Base-by-base conservation (phyloP, 2,113 vertebrate species). In the Daubentonia madagascariensis region DNA sequence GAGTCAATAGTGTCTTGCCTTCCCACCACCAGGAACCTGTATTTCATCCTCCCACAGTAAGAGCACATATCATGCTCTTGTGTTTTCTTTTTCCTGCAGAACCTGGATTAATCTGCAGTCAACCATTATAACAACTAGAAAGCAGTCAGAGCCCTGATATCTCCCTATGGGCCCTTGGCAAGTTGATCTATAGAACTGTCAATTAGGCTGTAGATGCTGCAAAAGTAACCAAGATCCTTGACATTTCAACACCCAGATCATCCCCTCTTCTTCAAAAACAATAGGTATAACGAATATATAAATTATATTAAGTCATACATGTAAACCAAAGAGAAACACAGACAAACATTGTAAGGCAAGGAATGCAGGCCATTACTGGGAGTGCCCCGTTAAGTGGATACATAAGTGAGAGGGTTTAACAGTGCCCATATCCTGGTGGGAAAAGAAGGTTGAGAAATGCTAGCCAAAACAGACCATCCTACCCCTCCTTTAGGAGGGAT, bases 61-160 rank as follows among this genome's bases (percentile, higher is more conserved):
- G 28, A 43, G 6, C 17, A 87, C 8, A 28, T 3, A 6, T 16
- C n/a, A 65, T 13, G 25, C 17, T 65, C 1, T 12, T 1, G 0
- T 14, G 17, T 3, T 48, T 73, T 45, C 65, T 57, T 50, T 81
- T 87, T 57, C 30, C 86, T 65, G 30, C 25, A 65, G 16, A 6
- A 92, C 43, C 22, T 61, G 80, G 73, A 43, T 22, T 65, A 61
- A 61, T 35, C 10, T 1, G 1, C 3, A 59, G n/a, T 52, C n/a
- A 84, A 37, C 40, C 50, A 1, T 43, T 30, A 12, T 5, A 67
- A 7, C 14, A 81, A 81, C 48, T 35, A 52, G 89, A 76, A 57
- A 50, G 18, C 61, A 70, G 30, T 32, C 22, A 83, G 4, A 61
- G 18, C 30, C 25, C n/a, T 61, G 3, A 17, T 40, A 52, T 48